Evolutionary conservation across 1,140 invertebrate genomes (phyloP).

Genomic region (Zaprionus inermis): DNA sequence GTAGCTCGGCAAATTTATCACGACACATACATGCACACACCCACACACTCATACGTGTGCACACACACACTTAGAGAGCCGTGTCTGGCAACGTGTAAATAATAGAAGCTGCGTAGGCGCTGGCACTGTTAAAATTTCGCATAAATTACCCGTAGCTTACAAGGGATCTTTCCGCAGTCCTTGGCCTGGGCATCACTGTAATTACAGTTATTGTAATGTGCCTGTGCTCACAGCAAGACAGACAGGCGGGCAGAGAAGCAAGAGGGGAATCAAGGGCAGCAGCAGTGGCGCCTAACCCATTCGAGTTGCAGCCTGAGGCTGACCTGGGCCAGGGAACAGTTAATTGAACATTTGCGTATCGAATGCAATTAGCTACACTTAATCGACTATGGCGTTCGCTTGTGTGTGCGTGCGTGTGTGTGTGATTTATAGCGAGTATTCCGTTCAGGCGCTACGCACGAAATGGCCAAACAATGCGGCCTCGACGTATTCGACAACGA

Average conservation of each 20-base stretch:
- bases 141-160: conserved; percentile 61
- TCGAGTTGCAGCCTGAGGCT: background rate
- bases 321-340: conserved; percentile 25
- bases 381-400: no score
- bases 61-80: background rate
- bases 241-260: background rate
- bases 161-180: conserved; percentile 21
- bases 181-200: conserved; percentile 22
- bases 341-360: conserved; percentile 76
- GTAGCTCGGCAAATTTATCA: conserved; percentile 50
- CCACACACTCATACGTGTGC: conserved; percentile 21
- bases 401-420: conserved; percentile 67
- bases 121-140: conserved; percentile 71
- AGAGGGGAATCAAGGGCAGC: background rate
- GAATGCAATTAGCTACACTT: conserved; percentile 77
- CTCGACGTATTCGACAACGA: conserved; percentile 6
- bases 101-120: conserved; percentile 56
- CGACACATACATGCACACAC: conserved; percentile 26
- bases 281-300: conserved; percentile 7
- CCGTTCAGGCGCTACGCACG: conserved; percentile 15
- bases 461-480: conserved; percentile 30
- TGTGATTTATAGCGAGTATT: conserved; percentile 63
- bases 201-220: conserved; percentile 54
- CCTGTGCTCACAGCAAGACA: conserved; percentile 12
- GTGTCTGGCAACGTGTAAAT: conserved; percentile 32